phyloP scores from a whole-genome alignment of 2,797 vertebrate species.

The Brachymystax lenok region DNA sequence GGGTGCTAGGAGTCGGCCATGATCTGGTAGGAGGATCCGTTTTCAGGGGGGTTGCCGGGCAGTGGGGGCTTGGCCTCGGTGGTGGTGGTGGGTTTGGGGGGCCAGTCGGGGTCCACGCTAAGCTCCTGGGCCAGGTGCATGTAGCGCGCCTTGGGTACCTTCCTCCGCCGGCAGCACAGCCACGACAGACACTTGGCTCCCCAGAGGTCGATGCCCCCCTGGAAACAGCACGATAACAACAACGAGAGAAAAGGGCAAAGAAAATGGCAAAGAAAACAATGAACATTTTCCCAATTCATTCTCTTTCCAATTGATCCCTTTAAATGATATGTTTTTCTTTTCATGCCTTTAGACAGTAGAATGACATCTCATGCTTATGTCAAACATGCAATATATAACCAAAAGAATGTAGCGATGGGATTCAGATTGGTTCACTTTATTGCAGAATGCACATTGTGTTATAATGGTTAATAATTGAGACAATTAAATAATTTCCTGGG shows the following conservation, averaged over 20 bases:
- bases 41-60: constrained; percentile 66
- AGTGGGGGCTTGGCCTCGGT: constrained; percentile 86
- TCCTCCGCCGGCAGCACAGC: constrained; percentile 76
- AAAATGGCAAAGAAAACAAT: constrained; percentile 7
- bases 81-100: constrained; percentile 94
- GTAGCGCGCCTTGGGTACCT: constrained; percentile 90
- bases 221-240: constrained; percentile 44
- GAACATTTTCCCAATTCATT: background rate
- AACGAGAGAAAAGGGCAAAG: constrained; percentile 22
- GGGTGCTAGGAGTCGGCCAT: constrained; percentile 81
- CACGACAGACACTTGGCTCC: constrained; percentile 73
- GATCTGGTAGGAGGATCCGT: constrained; percentile 81
- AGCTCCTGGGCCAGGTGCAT: constrained; percentile 97
- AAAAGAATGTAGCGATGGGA: background rate
- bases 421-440: background rate
- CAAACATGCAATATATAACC: constrained; percentile 45
- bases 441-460: constrained; percentile 13
- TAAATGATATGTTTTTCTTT: background rate
- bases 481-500: too few species aligned
- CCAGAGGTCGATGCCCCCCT: constrained; percentile 79
- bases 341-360: background rate
- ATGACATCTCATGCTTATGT: constrained; percentile 26
- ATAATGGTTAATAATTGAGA: background rate
- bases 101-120: constrained; percentile 94
- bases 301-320: too few species aligned